Percentiles rank a stretch among this genome's conserved stretches.
These are phyloP conservation scores for Acanthococcus lagerstroemiae DNA, from an alignment of 2,888 invertebrate genomes.

Conservation along the genomic window DNA sequence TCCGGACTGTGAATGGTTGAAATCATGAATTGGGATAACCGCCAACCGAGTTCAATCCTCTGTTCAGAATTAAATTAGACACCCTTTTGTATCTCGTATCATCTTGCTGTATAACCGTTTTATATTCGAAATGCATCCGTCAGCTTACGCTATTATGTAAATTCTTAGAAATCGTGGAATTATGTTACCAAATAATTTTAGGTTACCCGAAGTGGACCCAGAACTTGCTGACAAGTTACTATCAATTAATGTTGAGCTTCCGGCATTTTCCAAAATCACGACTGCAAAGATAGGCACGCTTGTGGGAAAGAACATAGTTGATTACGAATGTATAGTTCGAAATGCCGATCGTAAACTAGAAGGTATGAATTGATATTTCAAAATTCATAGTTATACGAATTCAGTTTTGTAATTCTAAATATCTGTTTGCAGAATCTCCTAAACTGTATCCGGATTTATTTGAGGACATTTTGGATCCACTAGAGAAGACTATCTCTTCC, in stretches of 20 bases:
- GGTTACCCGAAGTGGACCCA: conserved; percentile 49
- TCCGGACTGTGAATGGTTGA: too few species aligned
- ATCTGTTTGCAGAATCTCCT: conserved; percentile 1
- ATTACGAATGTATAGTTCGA: conserved; percentile 66
- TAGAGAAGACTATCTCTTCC: conserved; percentile 62
- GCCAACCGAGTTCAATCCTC: not conserved
- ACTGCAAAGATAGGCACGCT: conserved; percentile 77
- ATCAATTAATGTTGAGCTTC: conserved; percentile 60
- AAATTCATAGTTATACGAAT: not conserved
- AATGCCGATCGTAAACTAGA: conserved; percentile 51
- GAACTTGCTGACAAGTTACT: conserved; percentile 65
- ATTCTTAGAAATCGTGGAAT: too few species aligned
- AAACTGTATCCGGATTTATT: conserved; percentile 48
- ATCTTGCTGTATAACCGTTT: not conserved
- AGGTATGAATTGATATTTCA: conserved; percentile 1
- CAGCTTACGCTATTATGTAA: not conserved
- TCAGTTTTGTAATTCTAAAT: not conserved
- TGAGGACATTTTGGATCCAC: conserved; percentile 56
- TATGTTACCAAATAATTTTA: conserved; percentile 40
- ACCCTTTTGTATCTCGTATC: not conserved
- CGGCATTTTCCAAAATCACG: conserved; percentile 68
- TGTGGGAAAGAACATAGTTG: conserved; percentile 68
- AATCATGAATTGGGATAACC: too few species aligned
- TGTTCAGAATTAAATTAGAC: not conserved
- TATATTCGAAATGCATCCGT: not conserved